A percentile compares a stretch with the other conserved stretches of the same genome.
These are phyloP conservation scores for Ligdia adustata DNA, from an alignment of 2,888 invertebrate genomes.

Conservation along the genomic window DNA sequence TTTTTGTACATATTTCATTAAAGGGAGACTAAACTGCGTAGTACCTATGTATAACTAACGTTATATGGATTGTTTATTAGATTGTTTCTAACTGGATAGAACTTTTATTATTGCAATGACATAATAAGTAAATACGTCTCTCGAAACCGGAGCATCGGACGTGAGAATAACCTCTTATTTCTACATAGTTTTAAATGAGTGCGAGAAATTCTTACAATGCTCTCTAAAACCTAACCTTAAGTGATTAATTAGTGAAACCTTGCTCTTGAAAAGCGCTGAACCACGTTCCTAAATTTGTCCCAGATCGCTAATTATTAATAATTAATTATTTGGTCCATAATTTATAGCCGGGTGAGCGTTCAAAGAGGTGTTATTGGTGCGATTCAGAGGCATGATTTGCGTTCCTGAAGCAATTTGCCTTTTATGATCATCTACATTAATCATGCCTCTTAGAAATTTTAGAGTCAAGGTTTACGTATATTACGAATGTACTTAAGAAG, in stretches of 20 bases:
- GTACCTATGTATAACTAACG: not conserved
- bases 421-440: slow-evolving; percentile 27
- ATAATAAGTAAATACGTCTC: not conserved
- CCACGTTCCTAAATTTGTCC: slow-evolving; percentile 17
- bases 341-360: slow-evolving; percentile 33
- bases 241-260: slow-evolving; percentile 10
- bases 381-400: slow-evolving; percentile 31
- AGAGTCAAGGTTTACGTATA: slow-evolving; percentile 8
- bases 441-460: slow-evolving; percentile 23
- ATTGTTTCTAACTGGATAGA: not conserved
- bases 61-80: not conserved
- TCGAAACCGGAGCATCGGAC: too few relatives aligned
- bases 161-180: too few relatives aligned
- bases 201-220: not conserved
- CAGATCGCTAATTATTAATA: slow-evolving; percentile 31
- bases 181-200: not conserved
- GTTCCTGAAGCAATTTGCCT: slow-evolving; percentile 29
- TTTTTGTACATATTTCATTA: too few relatives aligned
- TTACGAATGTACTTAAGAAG: too few relatives aligned
- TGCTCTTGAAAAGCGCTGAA: slow-evolving; percentile 16
- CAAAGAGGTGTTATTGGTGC: slow-evolving; percentile 23
- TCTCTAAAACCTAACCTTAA: not conserved
- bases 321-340: slow-evolving; percentile 34
- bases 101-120: not conserved
- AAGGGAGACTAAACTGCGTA: too few relatives aligned